These are phyloP conservation scores for Caenorhabditis japonica DNA, from an alignment of 2,888 invertebrate genomes.

Conservation along the genomic window DNA sequence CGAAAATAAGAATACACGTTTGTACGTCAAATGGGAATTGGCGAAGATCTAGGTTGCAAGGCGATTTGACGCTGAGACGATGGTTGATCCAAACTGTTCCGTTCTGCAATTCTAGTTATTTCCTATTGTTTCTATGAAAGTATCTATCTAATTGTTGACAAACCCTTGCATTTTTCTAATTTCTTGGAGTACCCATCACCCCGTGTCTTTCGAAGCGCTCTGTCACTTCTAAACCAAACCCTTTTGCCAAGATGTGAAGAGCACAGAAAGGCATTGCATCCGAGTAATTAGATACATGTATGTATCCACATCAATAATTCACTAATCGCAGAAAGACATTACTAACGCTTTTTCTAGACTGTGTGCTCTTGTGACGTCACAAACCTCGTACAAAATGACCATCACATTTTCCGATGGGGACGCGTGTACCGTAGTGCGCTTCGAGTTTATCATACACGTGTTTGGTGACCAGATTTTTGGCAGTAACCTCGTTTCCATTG, in stretches of 20 bases:
- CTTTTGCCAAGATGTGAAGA: conserved; percentile 22
- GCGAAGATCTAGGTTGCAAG: conserved; percentile 74
- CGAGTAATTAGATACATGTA: conserved; percentile 46
- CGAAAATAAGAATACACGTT: conserved; percentile 72
- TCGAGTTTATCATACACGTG: conserved; percentile 77
- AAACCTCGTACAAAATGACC: conserved; percentile 67
- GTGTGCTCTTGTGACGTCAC: conserved; percentile 20
- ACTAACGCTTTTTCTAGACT: not conserved
- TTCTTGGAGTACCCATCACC: too few species aligned
- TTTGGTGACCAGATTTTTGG: conserved; percentile 77
- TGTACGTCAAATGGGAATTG: conserved; percentile 76
- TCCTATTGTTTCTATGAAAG: not conserved
- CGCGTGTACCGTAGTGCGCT: conserved; percentile 73
- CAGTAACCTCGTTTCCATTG: conserved; percentile 73
- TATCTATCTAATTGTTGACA: too few species aligned
- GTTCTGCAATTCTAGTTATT: conserved; percentile 65
- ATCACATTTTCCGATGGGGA: conserved; percentile 77
- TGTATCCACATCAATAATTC: conserved; percentile 47
- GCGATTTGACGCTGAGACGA: conserved; percentile 76
- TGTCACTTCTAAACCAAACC: conserved; percentile 4
- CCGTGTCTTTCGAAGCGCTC: conserved; percentile 38
- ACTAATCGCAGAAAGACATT: conserved; percentile 27
- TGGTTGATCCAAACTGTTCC: conserved; percentile 77
- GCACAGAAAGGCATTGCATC: too few species aligned
- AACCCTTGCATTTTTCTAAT: too few species aligned